phyloP scores from a whole-genome alignment of 2,113 vertebrate species.

The Sclerurus mexicanus region DNA sequence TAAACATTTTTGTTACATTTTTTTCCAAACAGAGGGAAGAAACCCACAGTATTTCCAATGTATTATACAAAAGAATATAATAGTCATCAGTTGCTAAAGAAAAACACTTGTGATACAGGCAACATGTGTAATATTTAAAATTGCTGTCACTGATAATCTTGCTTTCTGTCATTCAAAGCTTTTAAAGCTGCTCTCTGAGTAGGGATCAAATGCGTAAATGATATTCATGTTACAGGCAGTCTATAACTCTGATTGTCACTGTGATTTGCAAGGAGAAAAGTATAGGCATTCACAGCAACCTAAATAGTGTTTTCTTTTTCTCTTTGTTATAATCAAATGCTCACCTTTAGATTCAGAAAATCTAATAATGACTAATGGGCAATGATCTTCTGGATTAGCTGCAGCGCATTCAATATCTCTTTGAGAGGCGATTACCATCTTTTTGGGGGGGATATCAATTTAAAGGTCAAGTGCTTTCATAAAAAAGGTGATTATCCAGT shows the following conservation, averaged over 20 bases:
- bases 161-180: conserved; percentile 14
- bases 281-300: conserved; percentile 26
- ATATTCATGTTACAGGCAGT: conserved; percentile 41
- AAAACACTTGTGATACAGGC: neutral
- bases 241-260: conserved; percentile 36
- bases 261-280: conserved; percentile 4
- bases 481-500: conserved; percentile 73
- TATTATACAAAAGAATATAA: conserved; percentile 9
- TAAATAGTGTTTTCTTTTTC: conserved; percentile 40
- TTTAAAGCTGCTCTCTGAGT: conserved; percentile 10
- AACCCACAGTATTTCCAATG: neutral
- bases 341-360: conserved; percentile 23
- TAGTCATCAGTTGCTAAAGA: neutral
- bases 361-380: conserved; percentile 53
- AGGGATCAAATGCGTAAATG: neutral
- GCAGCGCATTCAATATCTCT: conserved; percentile 55
- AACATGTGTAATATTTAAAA: conserved; percentile 40
- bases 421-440: conserved; percentile 69
- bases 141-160: conserved; percentile 29
- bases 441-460: conserved; percentile 67
- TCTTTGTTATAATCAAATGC: conserved; percentile 3
- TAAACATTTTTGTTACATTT: neutral
- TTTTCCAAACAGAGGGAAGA: neutral
- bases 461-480: conserved; percentile 78
- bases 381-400: conserved; percentile 49